phyloP scores from a whole-genome alignment of 2,888 invertebrate species.

The Andrena trimmerana region DNA sequence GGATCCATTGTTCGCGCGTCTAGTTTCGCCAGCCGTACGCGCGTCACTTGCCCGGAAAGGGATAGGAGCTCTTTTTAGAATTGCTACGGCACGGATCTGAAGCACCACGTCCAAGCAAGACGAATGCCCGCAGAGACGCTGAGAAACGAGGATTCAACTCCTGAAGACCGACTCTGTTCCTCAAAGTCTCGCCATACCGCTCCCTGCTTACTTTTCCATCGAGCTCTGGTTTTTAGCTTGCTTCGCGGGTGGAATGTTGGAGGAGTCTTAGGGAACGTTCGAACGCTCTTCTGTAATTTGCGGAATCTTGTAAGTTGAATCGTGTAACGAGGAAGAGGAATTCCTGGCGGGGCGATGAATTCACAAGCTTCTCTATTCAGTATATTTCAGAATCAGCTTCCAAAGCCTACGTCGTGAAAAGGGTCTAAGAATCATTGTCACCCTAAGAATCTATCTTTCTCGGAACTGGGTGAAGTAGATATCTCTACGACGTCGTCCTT shows the following conservation, averaged over 20 bases:
- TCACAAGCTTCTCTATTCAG: too few species aligned
- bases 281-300: too few species aligned
- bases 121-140: not conserved
- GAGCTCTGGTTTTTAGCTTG: not conserved
- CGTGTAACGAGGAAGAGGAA: too few species aligned
- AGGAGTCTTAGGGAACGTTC: too few species aligned
- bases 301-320: too few species aligned
- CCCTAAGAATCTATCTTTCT: too few species aligned
- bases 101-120: not conserved
- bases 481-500: too few species aligned
- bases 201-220: constrained; percentile 14
- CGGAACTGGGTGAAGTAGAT: too few species aligned
- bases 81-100: not conserved
- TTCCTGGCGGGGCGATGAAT: too few species aligned
- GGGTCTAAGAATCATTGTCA: too few species aligned
- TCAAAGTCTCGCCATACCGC: not conserved
- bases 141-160: constrained; percentile 16
- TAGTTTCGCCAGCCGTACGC: not conserved
- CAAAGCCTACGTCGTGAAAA: too few species aligned
- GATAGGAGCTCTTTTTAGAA: constrained; percentile 14
- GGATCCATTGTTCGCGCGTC: constrained; percentile 17
- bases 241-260: not conserved
- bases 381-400: too few species aligned
- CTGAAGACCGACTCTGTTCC: not conserved
- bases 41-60: not conserved